Percentiles rank a stretch among this genome's conserved stretches.
Conservation (phyloP, 1,140 invertebrate genomes). For the Drosophila busckii region DNA sequence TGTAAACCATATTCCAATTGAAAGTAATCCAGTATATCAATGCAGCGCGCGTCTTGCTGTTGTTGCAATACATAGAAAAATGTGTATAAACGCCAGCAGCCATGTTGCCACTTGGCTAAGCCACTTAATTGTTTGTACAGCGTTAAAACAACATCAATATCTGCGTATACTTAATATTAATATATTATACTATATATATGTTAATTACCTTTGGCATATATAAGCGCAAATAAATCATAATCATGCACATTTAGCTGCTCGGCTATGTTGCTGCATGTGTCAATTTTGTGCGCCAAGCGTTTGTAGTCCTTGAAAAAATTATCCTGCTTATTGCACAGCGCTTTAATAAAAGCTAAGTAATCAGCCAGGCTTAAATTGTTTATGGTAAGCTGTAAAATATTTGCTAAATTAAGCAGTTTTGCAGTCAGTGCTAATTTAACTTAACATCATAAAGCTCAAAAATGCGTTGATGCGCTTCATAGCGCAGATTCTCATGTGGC, state of each 20-base stretch:
- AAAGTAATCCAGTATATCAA: constrained; percentile 13
- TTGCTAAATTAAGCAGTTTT: not conserved
- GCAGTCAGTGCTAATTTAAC: not conserved
- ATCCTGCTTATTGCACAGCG: constrained; percentile 40
- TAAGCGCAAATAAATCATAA: constrained; percentile 12
- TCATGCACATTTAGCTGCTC: constrained; percentile 19
- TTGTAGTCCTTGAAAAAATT: constrained; percentile 17
- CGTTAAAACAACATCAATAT: constrained; percentile 16
- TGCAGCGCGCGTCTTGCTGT: constrained; percentile 3
- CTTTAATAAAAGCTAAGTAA: constrained; percentile 35
- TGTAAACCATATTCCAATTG: constrained; percentile 8
- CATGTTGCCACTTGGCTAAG: constrained; percentile 18
- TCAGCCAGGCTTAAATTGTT: constrained; percentile 22
- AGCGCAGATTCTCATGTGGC: constrained; percentile 30
- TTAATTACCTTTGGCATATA: not conserved
- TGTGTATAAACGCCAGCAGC: constrained; percentile 28
- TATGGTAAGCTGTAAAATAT: constrained; percentile 12
- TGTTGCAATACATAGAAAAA: constrained; percentile 19
- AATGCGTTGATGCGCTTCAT: constrained; percentile 14
- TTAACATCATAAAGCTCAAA: constrained; percentile 22
- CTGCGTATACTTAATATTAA: not conserved
- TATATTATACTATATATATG: not conserved
- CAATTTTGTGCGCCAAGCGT: constrained; percentile 17
- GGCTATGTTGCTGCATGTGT: constrained; percentile 8
- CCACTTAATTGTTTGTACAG: constrained; percentile 18